These are phyloP conservation scores for Pantherophis alleghaniensis DNA, from an alignment of 2,797 vertebrate species.

Conservation along the genomic window DNA sequence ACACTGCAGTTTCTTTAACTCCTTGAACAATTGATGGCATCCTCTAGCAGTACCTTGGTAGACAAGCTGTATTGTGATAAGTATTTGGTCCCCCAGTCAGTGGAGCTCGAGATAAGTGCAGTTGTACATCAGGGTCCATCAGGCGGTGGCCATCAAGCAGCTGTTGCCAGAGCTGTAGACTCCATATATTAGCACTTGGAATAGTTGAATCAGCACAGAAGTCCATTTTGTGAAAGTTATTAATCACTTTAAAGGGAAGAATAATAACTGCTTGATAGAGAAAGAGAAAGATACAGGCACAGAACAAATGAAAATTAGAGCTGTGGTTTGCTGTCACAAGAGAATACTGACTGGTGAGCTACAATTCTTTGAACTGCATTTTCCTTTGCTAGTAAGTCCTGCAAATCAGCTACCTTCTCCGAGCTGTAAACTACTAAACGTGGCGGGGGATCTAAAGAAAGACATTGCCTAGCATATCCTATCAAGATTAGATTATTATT, in stretches of 20 bases:
- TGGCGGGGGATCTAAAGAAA: not conserved
- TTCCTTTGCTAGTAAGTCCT: slow-evolving; percentile 46
- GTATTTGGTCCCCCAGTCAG: slow-evolving; percentile 65
- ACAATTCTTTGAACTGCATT: slow-evolving; percentile 5
- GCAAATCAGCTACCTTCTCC: not conserved
- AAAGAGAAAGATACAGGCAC: slow-evolving; percentile 50
- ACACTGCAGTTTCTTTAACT: slow-evolving; percentile 52
- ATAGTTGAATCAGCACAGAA: slow-evolving; percentile 72
- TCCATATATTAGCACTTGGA: slow-evolving; percentile 69
- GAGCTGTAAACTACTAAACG: not conserved
- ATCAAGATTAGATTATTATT: not conserved
- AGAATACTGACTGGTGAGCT: slow-evolving; percentile 47
- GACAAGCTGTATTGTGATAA: slow-evolving; percentile 42
- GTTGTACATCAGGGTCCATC: slow-evolving; percentile 66
- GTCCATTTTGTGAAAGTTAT: slow-evolving; percentile 68
- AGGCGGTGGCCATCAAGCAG: slow-evolving; percentile 63
- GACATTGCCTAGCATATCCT: not conserved
- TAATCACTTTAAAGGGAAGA: slow-evolving; percentile 66
- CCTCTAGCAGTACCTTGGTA: slow-evolving; percentile 51
- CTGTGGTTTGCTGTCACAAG: slow-evolving; percentile 53
- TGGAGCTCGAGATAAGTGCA: slow-evolving; percentile 61
- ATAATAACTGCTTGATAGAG: slow-evolving; percentile 60
- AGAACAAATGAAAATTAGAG: slow-evolving; percentile 64
- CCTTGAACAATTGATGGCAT: slow-evolving; percentile 55
- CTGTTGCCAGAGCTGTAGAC: slow-evolving; percentile 61